These are phyloP conservation scores for Drosophila mojavensis DNA, from an alignment of 1,140 invertebrate species.

Conservation along the genomic window DNA sequence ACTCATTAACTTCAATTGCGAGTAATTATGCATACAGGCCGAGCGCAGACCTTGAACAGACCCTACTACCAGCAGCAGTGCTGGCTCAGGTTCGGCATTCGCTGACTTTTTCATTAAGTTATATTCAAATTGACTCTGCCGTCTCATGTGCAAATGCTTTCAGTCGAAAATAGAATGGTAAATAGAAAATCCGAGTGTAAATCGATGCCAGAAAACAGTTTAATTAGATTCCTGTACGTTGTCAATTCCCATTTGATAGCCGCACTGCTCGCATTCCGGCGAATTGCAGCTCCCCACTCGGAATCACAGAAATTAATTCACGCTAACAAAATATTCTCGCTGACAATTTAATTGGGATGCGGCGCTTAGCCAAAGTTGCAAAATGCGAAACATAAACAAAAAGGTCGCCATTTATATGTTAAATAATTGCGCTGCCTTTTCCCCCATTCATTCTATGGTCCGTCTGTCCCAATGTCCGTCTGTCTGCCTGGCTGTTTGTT, in stretches of 20 bases:
- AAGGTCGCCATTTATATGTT: conserved; percentile 56
- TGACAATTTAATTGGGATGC: conserved; percentile 69
- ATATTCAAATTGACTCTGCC: conserved; percentile 13
- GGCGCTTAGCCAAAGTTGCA: conserved; percentile 19
- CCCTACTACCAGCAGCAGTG: neutral
- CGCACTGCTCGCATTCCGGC: conserved; percentile 15
- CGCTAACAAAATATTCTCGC: conserved; percentile 54
- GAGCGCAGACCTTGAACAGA: conserved; percentile 35
- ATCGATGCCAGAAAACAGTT: neutral
- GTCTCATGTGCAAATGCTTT: too few species aligned
- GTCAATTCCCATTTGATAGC: conserved; percentile 36
- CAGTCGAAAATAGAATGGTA: too few species aligned
- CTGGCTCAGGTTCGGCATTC: conserved; percentile 37
- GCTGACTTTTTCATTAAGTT: conserved; percentile 21
- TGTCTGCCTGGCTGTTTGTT: neutral
- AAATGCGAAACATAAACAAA: conserved; percentile 15
- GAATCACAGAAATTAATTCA: conserved; percentile 68
- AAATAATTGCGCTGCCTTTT: conserved; percentile 72
- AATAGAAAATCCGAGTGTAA: too few species aligned
- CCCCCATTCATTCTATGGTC: conserved; percentile 56
- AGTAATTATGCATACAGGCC: conserved; percentile 30
- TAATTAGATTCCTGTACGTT: conserved; percentile 28
- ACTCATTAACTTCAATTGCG: conserved; percentile 49
- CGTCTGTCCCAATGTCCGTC: conserved; percentile 1
- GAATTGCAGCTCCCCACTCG: conserved; percentile 49